Evolutionary conservation across 2,888 invertebrate genomes (phyloP), one percentile per base, ranked within the genome.

Genomic region (Ferdinandea cuprea): DNA sequence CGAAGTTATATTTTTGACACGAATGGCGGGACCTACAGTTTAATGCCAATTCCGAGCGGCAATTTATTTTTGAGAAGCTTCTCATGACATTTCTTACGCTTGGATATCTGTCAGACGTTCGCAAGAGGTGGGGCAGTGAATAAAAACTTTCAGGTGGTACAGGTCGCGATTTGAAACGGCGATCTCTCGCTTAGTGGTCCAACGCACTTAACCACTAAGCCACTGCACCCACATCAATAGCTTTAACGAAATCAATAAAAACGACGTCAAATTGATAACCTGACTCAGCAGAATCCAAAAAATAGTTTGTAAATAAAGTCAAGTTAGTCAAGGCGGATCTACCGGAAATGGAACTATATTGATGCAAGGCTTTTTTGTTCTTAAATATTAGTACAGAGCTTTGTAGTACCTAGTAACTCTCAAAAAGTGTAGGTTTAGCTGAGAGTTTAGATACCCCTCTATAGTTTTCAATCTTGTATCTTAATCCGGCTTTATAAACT

Each of bases 391-490:
- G n/a, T n/a, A n/a, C n/a, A n/a, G n/a, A n/a, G n/a, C 13, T 40
- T 40, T 40, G n/a, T 40, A 1, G 37, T 15, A 40, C n/a, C 19
- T 17, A 54, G 30, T n/a, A 9, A n/a, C 19, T 54, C 19, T 54
- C 58, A n/a, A 59, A 40, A 0, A 58, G 42, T 71, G 37, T 59
- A 1, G 71, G 50, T 2, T 59, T 50, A n/a, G 32, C 48, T 21
- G 71, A 40, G 9, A 59, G 37, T 21, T 61, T 42, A n/a, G 52
- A 59, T 28, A 59, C 48, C 5, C 40, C 35, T n/a, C 40, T 17
- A 50, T 71, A 40, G 30, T 71, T 71, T 59, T 52, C 42, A 25
- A 71, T 13, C 21, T 61, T 71, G 5, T 52, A n/a, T 37, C 42
- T 2, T 1, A 19, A 50, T 25, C 61, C 71, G 2, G 40, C 40